These are phyloP conservation scores for Drosophila histrio DNA, from an alignment of 2,888 invertebrate species.

Conservation along the genomic window DNA sequence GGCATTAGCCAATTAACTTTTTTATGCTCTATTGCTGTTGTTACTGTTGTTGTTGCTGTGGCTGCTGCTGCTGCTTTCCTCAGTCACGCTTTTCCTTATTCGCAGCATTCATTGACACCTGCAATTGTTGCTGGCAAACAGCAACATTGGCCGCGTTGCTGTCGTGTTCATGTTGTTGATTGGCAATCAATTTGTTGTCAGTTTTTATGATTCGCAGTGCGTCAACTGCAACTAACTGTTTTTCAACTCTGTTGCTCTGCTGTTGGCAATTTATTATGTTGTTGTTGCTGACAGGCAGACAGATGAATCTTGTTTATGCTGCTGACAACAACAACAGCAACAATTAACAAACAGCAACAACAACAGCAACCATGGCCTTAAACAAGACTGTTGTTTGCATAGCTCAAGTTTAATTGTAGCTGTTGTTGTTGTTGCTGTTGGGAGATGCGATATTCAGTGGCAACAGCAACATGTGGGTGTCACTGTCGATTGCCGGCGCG, in stretches of 20 bases:
- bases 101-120: conserved; percentile 79
- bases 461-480: conserved; percentile 47
- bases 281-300: conserved; percentile 35
- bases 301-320: conserved; percentile 39
- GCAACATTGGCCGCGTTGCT: conserved; percentile 41
- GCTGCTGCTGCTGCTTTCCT: conserved; percentile 51
- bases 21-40: conserved; percentile 35
- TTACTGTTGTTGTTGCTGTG: conserved; percentile 10
- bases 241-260: conserved; percentile 21
- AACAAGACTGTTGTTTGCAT: conserved; percentile 22
- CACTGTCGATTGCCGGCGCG: conserved; percentile 41
- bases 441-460: conserved; percentile 6
- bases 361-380: conserved; percentile 43
- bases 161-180: conserved; percentile 78
- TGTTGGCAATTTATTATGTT: conserved; percentile 65
- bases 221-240: conserved; percentile 72
- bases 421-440: neutral
- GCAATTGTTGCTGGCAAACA: conserved; percentile 59
- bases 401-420: conserved; percentile 1
- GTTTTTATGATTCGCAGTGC: conserved; percentile 79
- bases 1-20: conserved; percentile 77
- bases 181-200: conserved; percentile 78
- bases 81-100: conserved; percentile 73
- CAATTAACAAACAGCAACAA: conserved; percentile 27
- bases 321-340: conserved; percentile 31